Base-by-base conservation (phyloP, 2,888 invertebrate species). In the Pammene fasciana region DNA sequence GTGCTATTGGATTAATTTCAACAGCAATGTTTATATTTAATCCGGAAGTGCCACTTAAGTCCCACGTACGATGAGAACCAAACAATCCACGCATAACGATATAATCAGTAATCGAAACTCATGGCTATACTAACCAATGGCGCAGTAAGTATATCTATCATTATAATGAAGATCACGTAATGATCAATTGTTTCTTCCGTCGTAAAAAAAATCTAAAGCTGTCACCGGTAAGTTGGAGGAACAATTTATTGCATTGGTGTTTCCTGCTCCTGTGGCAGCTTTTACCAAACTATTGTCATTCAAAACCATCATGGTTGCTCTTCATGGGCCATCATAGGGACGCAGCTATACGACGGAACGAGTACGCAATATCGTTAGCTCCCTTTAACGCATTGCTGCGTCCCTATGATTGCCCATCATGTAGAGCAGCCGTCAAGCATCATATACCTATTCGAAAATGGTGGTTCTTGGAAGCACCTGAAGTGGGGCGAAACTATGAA, bases 41-140 rank as follows among this genome's bases (percentile, higher is more conserved):
- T 43, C 26, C 61, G 56, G 67, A 62, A 68, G 67, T 68, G 14
- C 67, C 55, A 62, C 67, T 55, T 59, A 48, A 59, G 50, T 66
- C 57, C 41, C 43, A 48, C n/a, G n/a, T 48, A 60, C 59, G 54
- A n/a, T 55, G 61, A 48, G 54, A 67, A 48, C 59, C 41, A 67
- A 18, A 36, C 45, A 36, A 50, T 56, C 62, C 43, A 60, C 59
- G 18, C 43, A 50, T 43, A 56, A 34, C 36, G 11, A 57, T 36
- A 10, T 26, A 64, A 43, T 68, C 52, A 64, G 57, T 65, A 65
- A 65, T 55, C 57, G n/a, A 65, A 64, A 50, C 43, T 18, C 50
- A 16, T 62, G 26, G 56, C 16, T 54, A 38, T 43, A 54, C 18
- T 13, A 54, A 1, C 45, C 45, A 14, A 65, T 18, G 50, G 57